Evolutionary conservation across 35 echinoderm and acorn worm species (phyloP), one percentile per base, ranked within the genome.

Genomic region (Eucidaris tribuloides): DNA sequence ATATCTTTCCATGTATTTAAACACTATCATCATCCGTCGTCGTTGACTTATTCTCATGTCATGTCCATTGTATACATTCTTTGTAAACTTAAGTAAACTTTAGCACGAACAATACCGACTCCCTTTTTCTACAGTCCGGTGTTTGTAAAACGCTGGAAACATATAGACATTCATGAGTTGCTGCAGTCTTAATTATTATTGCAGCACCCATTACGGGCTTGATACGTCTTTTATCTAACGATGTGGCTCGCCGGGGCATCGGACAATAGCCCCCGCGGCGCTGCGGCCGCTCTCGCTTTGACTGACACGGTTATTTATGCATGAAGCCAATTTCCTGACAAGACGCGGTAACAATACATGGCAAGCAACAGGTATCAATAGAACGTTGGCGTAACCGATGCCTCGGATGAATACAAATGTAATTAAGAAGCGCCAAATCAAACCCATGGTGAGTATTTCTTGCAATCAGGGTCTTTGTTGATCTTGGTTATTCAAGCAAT

Each of bases 281-380:
- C 68, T 74, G 22, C 68, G 68, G 68, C 68, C 68, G 68, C 38
- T 22, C 36, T 25, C 35, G 31, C 64, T 42, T 42, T 74, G 68
- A 74, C 68, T 74, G 68, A 74, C 68, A 42, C 68, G 15, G 68
- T 44, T 74, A 74, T 74, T 74, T 74, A 74, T 44, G 68, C 68
- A 74, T 74, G 68, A 44, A 74, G 68, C 68, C 41, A 74, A 74
- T 74, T 74, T 74, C 68, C 68, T 74, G 68, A 5, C 7, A 74
- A 74, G 68, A 44, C 68, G 68, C 6, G 14, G 68, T 41, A 22
- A 74, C 68, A 74, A 74, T 74, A 44, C 15, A 38, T 25, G 22
- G 68, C 68, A 74, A 43, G 68, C 68, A 74, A 74, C 68, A 74
- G 68, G 68, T 74, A 74, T 74, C 68, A 74, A 41, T 38, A 25